These are phyloP conservation scores for Halocynthia roretzi DNA, from an alignment of 23 tunicate genomes.

Conservation along the genomic window DNA sequence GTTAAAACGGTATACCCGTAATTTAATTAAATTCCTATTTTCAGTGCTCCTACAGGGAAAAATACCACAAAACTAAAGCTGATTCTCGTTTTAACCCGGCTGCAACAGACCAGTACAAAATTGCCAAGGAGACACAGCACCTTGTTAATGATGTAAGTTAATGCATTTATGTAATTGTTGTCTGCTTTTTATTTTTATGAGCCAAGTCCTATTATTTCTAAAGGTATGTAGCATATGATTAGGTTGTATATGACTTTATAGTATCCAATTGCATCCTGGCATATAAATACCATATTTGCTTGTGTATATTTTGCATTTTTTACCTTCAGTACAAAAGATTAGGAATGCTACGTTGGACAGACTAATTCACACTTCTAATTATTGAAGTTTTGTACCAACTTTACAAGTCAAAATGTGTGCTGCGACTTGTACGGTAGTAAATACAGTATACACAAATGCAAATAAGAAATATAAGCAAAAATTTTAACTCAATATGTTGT, in stretches of 20 bases:
- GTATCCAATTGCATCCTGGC: background rate
- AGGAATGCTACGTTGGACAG: too few species aligned
- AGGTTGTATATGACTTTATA: background rate
- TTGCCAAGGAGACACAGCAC: conserved; percentile 32
- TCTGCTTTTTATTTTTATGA: background rate
- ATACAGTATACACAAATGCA: too few species aligned
- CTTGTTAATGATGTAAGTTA: conserved; percentile 44
- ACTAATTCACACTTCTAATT: too few species aligned
- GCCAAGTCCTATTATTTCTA: background rate
- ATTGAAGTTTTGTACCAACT: too few species aligned
- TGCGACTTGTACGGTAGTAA: too few species aligned
- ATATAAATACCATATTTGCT: too few species aligned
- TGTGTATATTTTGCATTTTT: too few species aligned
- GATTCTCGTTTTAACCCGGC: conserved; percentile 42
- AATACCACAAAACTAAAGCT: conserved; percentile 47
- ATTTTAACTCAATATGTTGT: too few species aligned
- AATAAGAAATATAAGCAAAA: too few species aligned
- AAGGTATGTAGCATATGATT: background rate
- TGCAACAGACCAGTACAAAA: conserved; percentile 55
- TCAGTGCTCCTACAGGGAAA: conserved; percentile 53
- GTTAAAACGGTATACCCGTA: background rate
- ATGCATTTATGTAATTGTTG: background rate
- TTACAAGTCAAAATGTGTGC: too few species aligned
- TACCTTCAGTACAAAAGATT: too few species aligned
- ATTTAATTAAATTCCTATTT: background rate